Evolutionary conservation across 2,888 invertebrate genomes (phyloP).

Genomic region (Pandemis heparana): DNA sequence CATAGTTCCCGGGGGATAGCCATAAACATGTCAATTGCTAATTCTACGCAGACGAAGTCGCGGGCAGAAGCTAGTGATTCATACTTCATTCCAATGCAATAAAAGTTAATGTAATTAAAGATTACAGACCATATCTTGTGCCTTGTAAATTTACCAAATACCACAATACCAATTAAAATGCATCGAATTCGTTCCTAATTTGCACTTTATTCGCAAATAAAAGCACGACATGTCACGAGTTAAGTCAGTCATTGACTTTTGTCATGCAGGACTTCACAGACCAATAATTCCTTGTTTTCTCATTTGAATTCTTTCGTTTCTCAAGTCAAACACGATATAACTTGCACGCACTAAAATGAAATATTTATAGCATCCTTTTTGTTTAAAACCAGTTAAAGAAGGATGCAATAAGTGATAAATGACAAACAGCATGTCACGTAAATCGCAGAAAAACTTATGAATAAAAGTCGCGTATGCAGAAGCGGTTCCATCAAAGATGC

Average conservation of each 20-base stretch:
- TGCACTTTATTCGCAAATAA: slow-evolving; percentile 19
- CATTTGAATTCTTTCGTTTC: neutral
- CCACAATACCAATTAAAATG: neutral
- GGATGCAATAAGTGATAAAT: too few relatives aligned
- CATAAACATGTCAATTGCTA: too few relatives aligned
- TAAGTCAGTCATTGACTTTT: slow-evolving; percentile 16
- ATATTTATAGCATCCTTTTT: too few relatives aligned
- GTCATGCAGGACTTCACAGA: neutral
- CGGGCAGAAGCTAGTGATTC: too few relatives aligned
- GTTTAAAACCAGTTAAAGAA: too few relatives aligned
- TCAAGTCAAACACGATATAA: neutral
- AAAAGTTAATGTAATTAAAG: too few relatives aligned
- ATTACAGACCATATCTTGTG: too few relatives aligned
- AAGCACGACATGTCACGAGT: slow-evolving; percentile 32
- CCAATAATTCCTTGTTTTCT: neutral
- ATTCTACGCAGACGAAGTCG: too few relatives aligned
- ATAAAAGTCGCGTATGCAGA: neutral
- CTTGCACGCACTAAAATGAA: neutral
- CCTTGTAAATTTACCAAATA: neutral
- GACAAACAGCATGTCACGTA: too few relatives aligned
- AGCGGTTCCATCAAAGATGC: neutral
- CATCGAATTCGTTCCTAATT: slow-evolving; percentile 8
- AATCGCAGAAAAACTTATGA: too few relatives aligned
- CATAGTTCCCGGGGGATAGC: too few relatives aligned
- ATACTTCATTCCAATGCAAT: too few relatives aligned